Conservation (phyloP, 2,888 invertebrate genomes). For the Morpho helenor region DNA sequence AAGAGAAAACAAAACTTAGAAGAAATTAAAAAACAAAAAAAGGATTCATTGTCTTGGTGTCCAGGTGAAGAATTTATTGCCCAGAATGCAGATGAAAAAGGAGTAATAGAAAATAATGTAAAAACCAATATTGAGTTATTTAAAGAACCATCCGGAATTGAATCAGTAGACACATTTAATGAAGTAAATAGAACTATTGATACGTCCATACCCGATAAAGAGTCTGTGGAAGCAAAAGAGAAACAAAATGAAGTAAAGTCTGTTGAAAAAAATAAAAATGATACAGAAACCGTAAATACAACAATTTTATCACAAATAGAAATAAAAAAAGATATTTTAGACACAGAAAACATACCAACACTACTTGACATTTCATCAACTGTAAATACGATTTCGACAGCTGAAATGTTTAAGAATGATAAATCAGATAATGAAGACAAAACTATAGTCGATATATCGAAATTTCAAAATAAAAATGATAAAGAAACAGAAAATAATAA, state of each 20-base stretch:
- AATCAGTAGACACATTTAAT: conserved; percentile 8
- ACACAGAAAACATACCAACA: neutral
- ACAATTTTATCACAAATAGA: neutral
- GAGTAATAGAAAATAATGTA: neutral
- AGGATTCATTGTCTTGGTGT: conserved; percentile 59
- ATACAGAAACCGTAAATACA: neutral
- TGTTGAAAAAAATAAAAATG: neutral
- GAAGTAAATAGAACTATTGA: conserved; percentile 7
- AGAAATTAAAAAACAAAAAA: conserved; percentile 57
- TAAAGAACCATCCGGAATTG: neutral
- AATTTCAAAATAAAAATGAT: too few relatives aligned
- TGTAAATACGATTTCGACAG: neutral
- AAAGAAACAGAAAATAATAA: too few relatives aligned
- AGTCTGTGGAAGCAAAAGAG: neutral
- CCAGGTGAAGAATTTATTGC: conserved; percentile 45
- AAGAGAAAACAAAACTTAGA: conserved; percentile 75
- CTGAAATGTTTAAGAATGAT: neutral
- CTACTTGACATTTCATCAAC: neutral
- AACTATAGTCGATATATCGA: neutral
- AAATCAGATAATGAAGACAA: neutral
- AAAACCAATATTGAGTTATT: neutral
- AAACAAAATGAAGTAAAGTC: neutral
- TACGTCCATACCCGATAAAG: neutral
- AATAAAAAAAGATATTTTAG: neutral
- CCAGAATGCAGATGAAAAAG: neutral